Evolutionary conservation across 2,888 invertebrate genomes (phyloP).

Genomic region (Eutolmus rufibarbis): DNA sequence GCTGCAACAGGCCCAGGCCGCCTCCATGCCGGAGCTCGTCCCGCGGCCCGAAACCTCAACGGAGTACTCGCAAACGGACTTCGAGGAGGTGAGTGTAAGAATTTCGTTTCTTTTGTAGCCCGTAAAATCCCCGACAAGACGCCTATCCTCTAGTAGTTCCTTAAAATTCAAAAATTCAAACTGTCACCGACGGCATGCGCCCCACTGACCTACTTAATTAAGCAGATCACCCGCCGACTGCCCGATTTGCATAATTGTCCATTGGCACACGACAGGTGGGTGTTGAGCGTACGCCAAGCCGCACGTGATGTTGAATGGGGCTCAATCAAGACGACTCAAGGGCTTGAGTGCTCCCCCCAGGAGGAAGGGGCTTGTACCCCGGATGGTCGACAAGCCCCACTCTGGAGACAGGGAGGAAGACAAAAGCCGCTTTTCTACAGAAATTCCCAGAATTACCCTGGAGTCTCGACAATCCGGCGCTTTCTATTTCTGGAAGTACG

Average conservation of each 20-base stretch:
- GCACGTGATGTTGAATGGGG: background rate
- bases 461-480: background rate
- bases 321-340: background rate
- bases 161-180: background rate
- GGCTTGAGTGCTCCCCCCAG: background rate
- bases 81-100: background rate
- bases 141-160: background rate
- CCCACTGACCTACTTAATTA: background rate
- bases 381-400: background rate
- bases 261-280: background rate
- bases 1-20: background rate
- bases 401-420: background rate
- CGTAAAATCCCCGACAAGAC: background rate
- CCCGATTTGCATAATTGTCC: background rate
- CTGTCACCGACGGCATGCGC: background rate
- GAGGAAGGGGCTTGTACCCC: background rate
- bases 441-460: background rate
- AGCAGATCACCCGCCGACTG: background rate
- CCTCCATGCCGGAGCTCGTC: background rate
- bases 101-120: background rate
- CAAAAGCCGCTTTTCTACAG: background rate
- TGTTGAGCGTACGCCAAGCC: background rate
- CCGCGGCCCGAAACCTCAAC: conserved; percentile 27
- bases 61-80: conserved; percentile 28
- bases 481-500: background rate